A percentile compares a stretch with the other conserved stretches of the same genome.
Conservation (phyloP, 2,888 invertebrate genomes). For the Sialis fuliginosa region DNA sequence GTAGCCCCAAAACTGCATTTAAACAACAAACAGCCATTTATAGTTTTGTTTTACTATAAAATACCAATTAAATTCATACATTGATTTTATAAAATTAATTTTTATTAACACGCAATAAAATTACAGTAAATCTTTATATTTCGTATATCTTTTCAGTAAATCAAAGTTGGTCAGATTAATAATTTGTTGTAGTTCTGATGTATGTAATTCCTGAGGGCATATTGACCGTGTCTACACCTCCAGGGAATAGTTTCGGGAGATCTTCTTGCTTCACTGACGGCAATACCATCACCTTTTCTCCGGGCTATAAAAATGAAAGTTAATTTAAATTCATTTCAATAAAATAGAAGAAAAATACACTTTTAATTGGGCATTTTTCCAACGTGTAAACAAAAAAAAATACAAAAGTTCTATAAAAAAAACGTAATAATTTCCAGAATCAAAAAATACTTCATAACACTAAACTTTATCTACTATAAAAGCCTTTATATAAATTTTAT, state of each 20-base stretch:
- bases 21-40: too few species aligned
- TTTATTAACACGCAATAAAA: too few species aligned
- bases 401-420: background rate
- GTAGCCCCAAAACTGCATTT: too few species aligned
- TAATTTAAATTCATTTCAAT: background rate
- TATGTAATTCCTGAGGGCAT: slow-evolving; percentile 66
- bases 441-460: too few species aligned
- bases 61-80: too few species aligned
- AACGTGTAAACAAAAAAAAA: background rate
- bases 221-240: slow-evolving; percentile 41
- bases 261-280: slow-evolving; percentile 51
- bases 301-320: slow-evolving; percentile 31
- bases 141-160: too few species aligned
- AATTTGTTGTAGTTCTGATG: slow-evolving; percentile 52
- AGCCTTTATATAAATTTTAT: too few species aligned
- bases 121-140: too few species aligned
- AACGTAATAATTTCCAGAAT: background rate
- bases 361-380: background rate
- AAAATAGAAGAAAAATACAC: background rate
- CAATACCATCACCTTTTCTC: slow-evolving; percentile 64
- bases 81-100: too few species aligned
- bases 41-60: too few species aligned
- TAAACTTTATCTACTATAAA: too few species aligned
- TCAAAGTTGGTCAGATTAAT: slow-evolving; percentile 21
- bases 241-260: slow-evolving; percentile 45